Evolutionary conservation across 2,797 vertebrate genomes (phyloP).

Genomic region (Pitangus sulphuratus): DNA sequence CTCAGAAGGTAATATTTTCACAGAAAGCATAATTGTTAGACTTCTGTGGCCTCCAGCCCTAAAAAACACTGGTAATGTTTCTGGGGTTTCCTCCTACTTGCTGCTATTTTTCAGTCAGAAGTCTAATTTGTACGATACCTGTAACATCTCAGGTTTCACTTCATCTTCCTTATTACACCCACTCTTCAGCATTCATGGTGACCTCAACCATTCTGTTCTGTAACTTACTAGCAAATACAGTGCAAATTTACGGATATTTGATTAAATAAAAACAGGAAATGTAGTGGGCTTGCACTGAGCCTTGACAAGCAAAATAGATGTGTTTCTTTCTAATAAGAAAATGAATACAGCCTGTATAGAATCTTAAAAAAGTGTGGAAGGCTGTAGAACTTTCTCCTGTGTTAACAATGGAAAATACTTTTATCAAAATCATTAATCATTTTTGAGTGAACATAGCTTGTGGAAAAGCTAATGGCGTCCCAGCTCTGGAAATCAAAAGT

Average conservation of each 20-base stretch:
- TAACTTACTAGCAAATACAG: not conserved
- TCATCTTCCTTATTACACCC: not conserved
- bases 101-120: not conserved
- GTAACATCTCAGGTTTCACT: not conserved
- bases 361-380: not conserved
- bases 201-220: not conserved
- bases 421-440: not conserved
- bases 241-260: not conserved
- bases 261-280: conserved; percentile 4
- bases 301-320: not conserved
- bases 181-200: not conserved
- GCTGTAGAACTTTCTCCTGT: not conserved
- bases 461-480: not conserved
- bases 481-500: not conserved
- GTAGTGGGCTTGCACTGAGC: not conserved
- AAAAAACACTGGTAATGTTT: not conserved
- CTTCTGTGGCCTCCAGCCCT: not conserved
- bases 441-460: not conserved
- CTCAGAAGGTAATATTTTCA: not conserved
- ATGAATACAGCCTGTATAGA: not conserved
- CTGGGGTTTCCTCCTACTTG: not conserved
- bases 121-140: not conserved
- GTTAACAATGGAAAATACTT: not conserved
- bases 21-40: not conserved
- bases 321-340: not conserved